Evolutionary conservation across 1,140 invertebrate species (phyloP), one percentile per base, ranked within the genome.

Genomic region (Copidosoma floridanum): DNA sequence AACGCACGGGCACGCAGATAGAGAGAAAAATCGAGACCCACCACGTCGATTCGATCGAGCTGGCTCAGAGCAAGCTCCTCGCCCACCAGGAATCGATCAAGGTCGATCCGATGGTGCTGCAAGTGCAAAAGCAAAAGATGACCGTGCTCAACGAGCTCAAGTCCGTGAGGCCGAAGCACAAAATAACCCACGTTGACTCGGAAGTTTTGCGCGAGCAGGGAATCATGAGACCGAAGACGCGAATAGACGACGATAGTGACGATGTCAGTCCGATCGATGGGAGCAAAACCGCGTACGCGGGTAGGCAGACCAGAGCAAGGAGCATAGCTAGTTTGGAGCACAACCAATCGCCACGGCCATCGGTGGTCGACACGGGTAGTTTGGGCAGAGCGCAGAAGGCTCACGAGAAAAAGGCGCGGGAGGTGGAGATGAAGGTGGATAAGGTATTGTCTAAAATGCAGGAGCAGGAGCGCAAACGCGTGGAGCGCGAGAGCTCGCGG

Each of bases 121-220:
- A 81, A 35, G 76, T 79, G 8, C 78, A 81, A 14, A 77, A 77
- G n/a, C 79, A 80, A 61, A 81, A 81, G 38, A 64, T 79, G 35
- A 75, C 72, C 0, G 68, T 81, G 12, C 55, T 81, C 0, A 78
- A 81, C 47, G 79, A 81, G 29, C 27, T 81, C 0, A 81, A 77
- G 35, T 80, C 64, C 50, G 51, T 79, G 0, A 78, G 74, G n/a
- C 76, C 77, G 0, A 81, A 81, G 21, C 70, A 80, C 32, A 77
- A 74, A 48, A 81, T 81, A 11, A 78, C 75, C 0, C 79, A 81
- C 23, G 79, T 81, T 6, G 79, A 81, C 50, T 81, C 79, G 0
- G 78, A 81, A 43, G 67, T 81, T 0, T 56, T 81, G 11, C 65
- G 78, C 6, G 79, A 81, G n/a, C 75, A 81, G 48, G 78, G 78